These are phyloP conservation scores for Sciurus vulgaris DNA, from an alignment of 2,797 vertebrate genomes.

Conservation along the genomic window DNA sequence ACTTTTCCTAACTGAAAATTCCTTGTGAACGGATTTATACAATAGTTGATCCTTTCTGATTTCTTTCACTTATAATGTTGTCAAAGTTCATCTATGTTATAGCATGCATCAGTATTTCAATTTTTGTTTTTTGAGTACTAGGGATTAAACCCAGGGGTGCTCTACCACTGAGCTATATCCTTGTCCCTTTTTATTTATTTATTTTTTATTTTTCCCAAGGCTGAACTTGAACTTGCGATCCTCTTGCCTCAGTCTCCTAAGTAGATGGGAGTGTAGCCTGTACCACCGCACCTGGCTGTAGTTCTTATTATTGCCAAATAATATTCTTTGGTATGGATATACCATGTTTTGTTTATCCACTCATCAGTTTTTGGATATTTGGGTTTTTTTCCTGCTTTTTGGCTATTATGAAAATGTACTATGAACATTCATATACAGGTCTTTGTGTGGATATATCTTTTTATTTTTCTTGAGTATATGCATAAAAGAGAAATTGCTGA, in stretches of 20 bases:
- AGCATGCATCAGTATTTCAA: not conserved
- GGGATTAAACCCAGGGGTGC: too few relatives aligned
- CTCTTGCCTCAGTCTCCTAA: too few relatives aligned
- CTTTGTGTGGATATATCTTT: not conserved
- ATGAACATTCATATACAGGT: not conserved
- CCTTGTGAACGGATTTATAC: not conserved
- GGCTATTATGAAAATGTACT: not conserved
- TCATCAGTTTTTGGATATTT: not conserved
- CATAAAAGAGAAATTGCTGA: not conserved
- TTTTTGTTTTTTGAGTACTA: too few relatives aligned
- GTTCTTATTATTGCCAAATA: not conserved
- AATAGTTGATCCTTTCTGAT: not conserved
- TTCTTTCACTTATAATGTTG: not conserved
- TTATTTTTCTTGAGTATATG: constrained; percentile 13
- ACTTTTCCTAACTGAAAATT: not conserved
- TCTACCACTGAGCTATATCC: too few relatives aligned
- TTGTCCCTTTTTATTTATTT: too few relatives aligned
- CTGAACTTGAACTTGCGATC: too few relatives aligned
- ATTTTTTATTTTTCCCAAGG: too few relatives aligned
- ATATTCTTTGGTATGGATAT: not conserved
- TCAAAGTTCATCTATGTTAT: not conserved
- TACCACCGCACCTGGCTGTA: too few relatives aligned
- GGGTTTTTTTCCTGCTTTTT: not conserved
- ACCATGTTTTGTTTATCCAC: not conserved
- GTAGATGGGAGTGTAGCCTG: too few relatives aligned